A percentile compares a stretch with the other conserved stretches of the same genome.
phyloP scores from a whole-genome alignment of 2,888 invertebrate genomes.

The Tipula vernalis region DNA sequence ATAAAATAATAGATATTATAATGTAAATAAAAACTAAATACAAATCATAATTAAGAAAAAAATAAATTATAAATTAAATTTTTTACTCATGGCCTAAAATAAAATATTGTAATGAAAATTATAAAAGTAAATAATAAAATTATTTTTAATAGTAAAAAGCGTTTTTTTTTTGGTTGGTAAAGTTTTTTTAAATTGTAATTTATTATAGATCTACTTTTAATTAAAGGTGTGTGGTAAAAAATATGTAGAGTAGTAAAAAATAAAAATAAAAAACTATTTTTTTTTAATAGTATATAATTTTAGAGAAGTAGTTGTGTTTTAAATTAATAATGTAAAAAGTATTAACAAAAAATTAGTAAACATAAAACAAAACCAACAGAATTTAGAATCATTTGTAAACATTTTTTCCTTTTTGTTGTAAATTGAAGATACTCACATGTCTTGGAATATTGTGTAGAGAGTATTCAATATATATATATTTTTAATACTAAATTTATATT shows the following conservation, averaged over 20 bases:
- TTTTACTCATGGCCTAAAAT: background rate
- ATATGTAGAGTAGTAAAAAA: background rate
- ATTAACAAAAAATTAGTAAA: background rate
- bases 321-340: background rate
- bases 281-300: slow-evolving; percentile 5
- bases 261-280: background rate
- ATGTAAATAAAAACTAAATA: background rate
- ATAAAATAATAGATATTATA: background rate
- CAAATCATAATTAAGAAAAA: background rate
- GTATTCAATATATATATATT: background rate
- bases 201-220: background rate
- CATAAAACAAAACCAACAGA: background rate
- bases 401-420: background rate
- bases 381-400: background rate
- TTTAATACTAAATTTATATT: background rate
- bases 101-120: background rate
- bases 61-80: background rate
- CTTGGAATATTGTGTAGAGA: background rate
- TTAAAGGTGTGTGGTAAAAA: background rate
- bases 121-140: background rate
- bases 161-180: background rate
- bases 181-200: background rate
- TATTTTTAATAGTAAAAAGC: background rate
- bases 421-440: background rate
- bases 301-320: slow-evolving; percentile 7